Percentiles rank a stretch among this genome's conserved stretches.
Conservation (phyloP, 2,888 invertebrate genomes). For the Amphiduros pacificus region DNA sequence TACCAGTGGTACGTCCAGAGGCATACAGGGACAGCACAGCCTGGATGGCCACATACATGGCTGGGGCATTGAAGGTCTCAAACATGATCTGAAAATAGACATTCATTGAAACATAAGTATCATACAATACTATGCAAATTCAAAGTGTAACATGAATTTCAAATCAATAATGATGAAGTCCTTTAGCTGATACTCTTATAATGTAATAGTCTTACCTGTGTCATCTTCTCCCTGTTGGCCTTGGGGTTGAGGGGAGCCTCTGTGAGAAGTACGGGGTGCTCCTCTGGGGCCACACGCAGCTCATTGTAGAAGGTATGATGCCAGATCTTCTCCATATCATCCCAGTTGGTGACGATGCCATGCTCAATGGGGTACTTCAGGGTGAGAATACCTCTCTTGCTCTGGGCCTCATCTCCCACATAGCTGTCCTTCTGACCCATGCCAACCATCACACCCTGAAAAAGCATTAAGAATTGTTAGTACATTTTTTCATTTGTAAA, state of each 20-base stretch:
- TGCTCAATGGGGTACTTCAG: constrained; percentile 52
- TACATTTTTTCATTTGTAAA: too few species aligned
- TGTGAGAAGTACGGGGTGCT: constrained; percentile 89
- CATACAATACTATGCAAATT: too few species aligned
- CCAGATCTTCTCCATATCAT: constrained; percentile 91
- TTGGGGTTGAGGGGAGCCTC: constrained; percentile 94
- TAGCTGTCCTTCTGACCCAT: constrained; percentile 51
- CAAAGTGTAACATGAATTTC: too few species aligned
- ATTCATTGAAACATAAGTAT: too few species aligned
- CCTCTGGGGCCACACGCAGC: constrained; percentile 91
- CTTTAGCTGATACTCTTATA: too few species aligned
- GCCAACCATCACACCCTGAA: constrained; percentile 34
- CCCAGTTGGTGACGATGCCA: constrained; percentile 54
- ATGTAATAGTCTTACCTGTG: too few species aligned
- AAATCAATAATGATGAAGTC: too few species aligned
- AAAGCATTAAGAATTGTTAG: too few species aligned
- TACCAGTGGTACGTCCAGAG: constrained; percentile 73
- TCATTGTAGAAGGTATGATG: constrained; percentile 96
- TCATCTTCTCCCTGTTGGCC: constrained; percentile 76
- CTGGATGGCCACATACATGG: constrained; percentile 81
- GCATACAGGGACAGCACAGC: constrained; percentile 46
- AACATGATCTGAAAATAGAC: too few species aligned
- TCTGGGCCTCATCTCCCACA: constrained; percentile 52
- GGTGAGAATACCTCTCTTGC: constrained; percentile 51
- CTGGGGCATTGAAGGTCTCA: constrained; percentile 71